A percentile compares a stretch with the other conserved stretches of the same genome.
These are phyloP conservation scores for Anisognathus igniventris DNA, from an alignment of 2,797 vertebrate species.

Conservation along the genomic window DNA sequence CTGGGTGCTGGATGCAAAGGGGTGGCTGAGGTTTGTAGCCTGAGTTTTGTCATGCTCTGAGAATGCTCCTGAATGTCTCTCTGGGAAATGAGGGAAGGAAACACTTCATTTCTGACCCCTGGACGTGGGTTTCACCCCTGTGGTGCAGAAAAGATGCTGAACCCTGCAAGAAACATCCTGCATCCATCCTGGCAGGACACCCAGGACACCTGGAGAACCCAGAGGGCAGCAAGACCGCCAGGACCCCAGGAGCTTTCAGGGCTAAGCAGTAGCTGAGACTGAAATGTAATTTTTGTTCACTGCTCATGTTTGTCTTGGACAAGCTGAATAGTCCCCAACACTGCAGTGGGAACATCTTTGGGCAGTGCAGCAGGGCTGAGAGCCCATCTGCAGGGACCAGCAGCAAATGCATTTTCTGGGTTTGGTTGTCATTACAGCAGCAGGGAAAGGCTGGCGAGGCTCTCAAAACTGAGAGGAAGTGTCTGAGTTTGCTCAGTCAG, in stretches of 20 bases:
- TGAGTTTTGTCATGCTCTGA: neutral
- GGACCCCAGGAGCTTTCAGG: neutral
- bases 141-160: neutral
- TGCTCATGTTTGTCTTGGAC: neutral
- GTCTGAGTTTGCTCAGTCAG: neutral
- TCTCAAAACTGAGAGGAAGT: neutral
- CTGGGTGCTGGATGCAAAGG: neutral
- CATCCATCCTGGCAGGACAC: neutral
- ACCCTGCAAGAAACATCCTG: neutral
- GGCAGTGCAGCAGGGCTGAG: fast-evolving
- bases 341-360: neutral
- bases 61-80: neutral
- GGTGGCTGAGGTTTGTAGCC: neutral
- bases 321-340: neutral
- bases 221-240: neutral
- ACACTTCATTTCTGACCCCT: neutral
- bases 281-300: neutral
- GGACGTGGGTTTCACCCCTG: fast-evolving
- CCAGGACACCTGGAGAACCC: neutral
- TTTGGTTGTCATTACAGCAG: neutral
- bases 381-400: neutral
- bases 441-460: neutral
- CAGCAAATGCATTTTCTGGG: fast-evolving
- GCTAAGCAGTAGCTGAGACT: neutral
- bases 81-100: neutral